Evolutionary conservation across 2,797 vertebrate species (phyloP).

Genomic region (Protonibea diacanthus): DNA sequence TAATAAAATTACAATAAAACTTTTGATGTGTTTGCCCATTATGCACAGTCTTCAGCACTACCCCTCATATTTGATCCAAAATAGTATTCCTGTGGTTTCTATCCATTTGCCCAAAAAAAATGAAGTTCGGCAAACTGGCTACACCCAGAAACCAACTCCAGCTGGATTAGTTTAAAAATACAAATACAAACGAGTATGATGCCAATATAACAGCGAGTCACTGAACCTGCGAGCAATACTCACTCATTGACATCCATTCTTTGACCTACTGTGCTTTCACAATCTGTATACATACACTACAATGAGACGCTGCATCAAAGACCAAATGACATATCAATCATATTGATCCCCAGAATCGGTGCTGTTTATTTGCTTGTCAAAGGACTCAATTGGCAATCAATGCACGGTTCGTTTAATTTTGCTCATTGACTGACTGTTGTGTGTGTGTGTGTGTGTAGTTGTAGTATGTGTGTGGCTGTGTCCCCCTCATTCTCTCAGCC

Average conservation of each 20-base stretch:
- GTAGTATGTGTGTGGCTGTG: conserved; percentile 29
- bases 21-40: background rate
- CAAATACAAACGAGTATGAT: background rate
- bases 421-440: conserved; percentile 69
- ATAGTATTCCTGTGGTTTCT: conserved; percentile 23
- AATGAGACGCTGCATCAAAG: conserved; percentile 42
- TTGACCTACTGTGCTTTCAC: conserved; percentile 53
- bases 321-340: conserved; percentile 67
- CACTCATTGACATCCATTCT: conserved; percentile 51
- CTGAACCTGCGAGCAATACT: conserved; percentile 34
- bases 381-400: conserved; percentile 80
- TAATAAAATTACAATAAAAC: background rate
- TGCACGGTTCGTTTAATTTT: conserved; percentile 74
- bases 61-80: conserved; percentile 8
- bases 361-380: conserved; percentile 82
- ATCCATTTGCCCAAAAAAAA: conserved; percentile 10
- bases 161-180: background rate
- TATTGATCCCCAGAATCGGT: conserved; percentile 74
- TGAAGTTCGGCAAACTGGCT: background rate
- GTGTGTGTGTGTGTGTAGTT: conserved; percentile 6
- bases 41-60: background rate
- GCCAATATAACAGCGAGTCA: background rate
- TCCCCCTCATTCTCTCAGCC: conserved; percentile 41
- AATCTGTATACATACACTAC: conserved; percentile 46
- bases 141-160: conserved; percentile 1